Evolutionary conservation across 2,113 vertebrate species (phyloP).

Genomic region (Poeciliopsis retropinna): DNA sequence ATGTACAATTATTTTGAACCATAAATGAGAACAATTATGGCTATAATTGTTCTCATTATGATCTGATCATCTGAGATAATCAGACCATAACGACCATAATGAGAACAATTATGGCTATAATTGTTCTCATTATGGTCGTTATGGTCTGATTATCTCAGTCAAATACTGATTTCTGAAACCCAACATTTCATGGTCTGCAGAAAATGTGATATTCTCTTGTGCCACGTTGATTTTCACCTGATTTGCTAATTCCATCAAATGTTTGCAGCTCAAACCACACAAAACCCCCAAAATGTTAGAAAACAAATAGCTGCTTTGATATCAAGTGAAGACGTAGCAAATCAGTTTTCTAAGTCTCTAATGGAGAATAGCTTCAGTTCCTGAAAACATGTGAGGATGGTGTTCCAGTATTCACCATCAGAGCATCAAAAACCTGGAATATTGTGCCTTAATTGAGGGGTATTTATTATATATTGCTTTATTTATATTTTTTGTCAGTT

Average conservation of each 20-base stretch:
- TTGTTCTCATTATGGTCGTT: too few species aligned
- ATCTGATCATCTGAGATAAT: too few species aligned
- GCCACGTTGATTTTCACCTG: not conserved
- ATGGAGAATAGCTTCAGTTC: not conserved
- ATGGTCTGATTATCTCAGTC: too few species aligned
- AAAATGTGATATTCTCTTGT: not conserved
- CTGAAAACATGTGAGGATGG: not conserved
- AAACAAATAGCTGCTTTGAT: conserved; percentile 5
- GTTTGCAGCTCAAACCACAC: too few species aligned
- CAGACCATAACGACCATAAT: too few species aligned
- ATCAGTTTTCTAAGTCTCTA: not conserved
- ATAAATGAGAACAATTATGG: too few species aligned
- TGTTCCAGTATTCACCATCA: not conserved
- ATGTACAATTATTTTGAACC: too few species aligned
- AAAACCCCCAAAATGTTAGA: not conserved
- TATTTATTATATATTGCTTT: not conserved
- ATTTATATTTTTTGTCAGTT: not conserved
- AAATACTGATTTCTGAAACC: not conserved
- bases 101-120: too few species aligned
- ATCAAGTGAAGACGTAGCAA: not conserved
- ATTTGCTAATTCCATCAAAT: not conserved
- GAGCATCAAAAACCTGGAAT: not conserved
- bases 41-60: too few species aligned
- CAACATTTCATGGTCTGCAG: not conserved
- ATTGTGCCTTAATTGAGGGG: conserved; percentile 38